Evolutionary conservation across 2,113 vertebrate genomes (phyloP), one percentile per base, ranked within the genome.

Genomic region (Prinia subflava): DNA sequence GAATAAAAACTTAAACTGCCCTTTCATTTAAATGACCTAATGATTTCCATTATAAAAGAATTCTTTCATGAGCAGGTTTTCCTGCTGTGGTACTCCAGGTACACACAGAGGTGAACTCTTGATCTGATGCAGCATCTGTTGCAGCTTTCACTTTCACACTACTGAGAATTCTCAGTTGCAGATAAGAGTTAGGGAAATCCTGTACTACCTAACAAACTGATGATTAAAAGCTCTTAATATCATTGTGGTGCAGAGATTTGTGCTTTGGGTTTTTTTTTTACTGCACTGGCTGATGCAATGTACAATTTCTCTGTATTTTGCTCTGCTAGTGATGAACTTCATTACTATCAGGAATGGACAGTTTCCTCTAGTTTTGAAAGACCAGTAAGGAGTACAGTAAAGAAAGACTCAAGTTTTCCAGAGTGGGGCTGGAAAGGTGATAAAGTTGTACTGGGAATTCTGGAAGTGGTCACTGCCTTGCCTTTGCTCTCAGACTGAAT

Each of bases 311-410:
- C 27, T 65, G 19, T 79, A 22, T 21, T 60, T 84, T 7, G 3
- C 13, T 76, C 10, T 50, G 47, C 39, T 70, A 31, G 47, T 52
- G 33, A 41, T 83, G 63, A 83, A 50, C 30, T 83, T 85, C 1
- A 0, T 41, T 77, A 27, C 52, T 65, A 3, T 39, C 68, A 60
- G 63, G 30, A 92, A 55, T 44, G n/a, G 27, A 76, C 24, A 44
- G 22, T 83, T 83, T 94, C 42, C 31, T 91, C 24, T 83, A 19
- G 15, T 70, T 86, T 67, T 59, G 52, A 69, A 90, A 95, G 52
- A 59, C 44, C 4, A 1, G 7, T 28, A 62, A 31, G 22, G 23
- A 73, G 31, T 62, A 15, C 19, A 65, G 25, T 39, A 57, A 56
- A n/a, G 41, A 69, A 52, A 39, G 15, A 63, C 17, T 63, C 52